These are phyloP conservation scores for Anser brachyrhynchus DNA, from an alignment of 2,113 vertebrate genomes.

Conservation along the genomic window DNA sequence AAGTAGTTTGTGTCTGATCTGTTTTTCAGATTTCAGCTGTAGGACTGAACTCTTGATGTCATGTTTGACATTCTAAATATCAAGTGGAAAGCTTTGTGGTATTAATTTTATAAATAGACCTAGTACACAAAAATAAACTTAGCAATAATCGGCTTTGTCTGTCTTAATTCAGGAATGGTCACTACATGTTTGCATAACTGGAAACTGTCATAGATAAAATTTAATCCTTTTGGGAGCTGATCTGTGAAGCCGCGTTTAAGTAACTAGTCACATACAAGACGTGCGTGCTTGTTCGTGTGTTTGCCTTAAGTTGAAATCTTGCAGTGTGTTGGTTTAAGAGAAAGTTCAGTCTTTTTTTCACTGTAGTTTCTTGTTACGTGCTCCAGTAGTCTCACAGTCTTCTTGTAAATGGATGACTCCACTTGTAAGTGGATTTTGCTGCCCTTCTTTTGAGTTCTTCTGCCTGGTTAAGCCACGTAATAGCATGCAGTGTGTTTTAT, in stretches of 20 bases:
- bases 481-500: accelerated
- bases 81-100: slow-evolving; percentile 22
- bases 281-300: not conserved
- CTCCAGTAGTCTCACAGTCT: not conserved
- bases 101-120: slow-evolving; percentile 62
- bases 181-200: not conserved
- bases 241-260: not conserved
- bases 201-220: not conserved
- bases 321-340: not conserved
- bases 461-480: not conserved
- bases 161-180: slow-evolving; percentile 19
- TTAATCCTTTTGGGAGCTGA: not conserved
- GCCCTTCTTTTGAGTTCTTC: not conserved
- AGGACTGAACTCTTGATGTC: not conserved
- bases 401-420: not conserved
- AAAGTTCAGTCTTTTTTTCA: not conserved
- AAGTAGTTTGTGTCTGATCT: not conserved
- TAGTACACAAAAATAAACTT: slow-evolving; percentile 42
- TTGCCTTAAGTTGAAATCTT: not conserved
- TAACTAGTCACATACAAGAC: not conserved
- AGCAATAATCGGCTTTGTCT: slow-evolving; percentile 58
- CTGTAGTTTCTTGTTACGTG: not conserved
- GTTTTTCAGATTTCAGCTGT: not conserved
- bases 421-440: not conserved
- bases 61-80: not conserved